Evolutionary conservation across 92 coral and sea anemone species (phyloP), one percentile per base, ranked within the genome.

Genomic region (Zoanthus solanderi): DNA sequence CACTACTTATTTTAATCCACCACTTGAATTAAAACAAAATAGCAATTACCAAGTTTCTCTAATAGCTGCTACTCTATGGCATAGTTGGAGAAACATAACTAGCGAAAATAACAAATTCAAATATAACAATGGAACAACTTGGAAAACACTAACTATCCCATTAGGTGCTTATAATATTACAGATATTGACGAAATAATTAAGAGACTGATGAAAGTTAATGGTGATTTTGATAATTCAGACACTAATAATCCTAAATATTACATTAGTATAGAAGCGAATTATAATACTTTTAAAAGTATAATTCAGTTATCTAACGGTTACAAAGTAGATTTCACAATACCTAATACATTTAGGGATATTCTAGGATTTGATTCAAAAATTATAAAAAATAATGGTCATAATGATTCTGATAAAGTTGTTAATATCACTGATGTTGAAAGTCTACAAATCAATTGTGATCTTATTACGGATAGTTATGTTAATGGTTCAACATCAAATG

Each of bases 291-390:
- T 23, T 23, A 23, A 23, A 23, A 23, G 23, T 23, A 23, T 23
- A 23, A 23, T 23, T 23, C 23, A 23, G 23, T 23, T 23, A 23
- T 23, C 23, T 23, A 78, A 87, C 16, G 90, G 71, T 16, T 87
- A 87, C 32, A 78, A 68, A 78, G 90, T 78, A 9, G 90, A 87
- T 87, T 87, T 87, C 47, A 87, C 79, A 16, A 48, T 87, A 58
- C 28, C 11, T 34, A 58, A 87, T 42, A 53, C 63, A 16, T 46
- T 87, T 12, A 87, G 85, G 60, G 48, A 76, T 17, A 87, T 87
- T 3, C 48, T 87, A 2, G 90, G 84, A 37, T 77, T 87, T 66
- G 30, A 76, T 18, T 87, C 90, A 0, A 66, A 78, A 45, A 87
- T 87, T 54, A 23, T 87, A 10, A 65, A 87, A n/a, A 71, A 68